These are phyloP conservation scores for Clostera curtula DNA, from an alignment of 2,888 invertebrate genomes.

Conservation along the genomic window DNA sequence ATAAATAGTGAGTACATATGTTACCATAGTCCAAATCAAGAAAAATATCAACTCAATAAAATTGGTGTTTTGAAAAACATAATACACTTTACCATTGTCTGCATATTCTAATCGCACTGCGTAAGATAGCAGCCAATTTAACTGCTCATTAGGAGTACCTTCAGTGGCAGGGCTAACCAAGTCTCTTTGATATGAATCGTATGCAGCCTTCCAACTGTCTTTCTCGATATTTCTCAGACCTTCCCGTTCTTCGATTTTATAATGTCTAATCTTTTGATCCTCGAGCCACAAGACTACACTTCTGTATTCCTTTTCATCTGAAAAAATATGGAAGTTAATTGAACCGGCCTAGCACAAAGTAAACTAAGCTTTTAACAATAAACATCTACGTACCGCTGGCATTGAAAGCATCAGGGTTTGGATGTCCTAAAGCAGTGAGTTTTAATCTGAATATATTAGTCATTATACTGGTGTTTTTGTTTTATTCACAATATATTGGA, in stretches of 20 bases:
- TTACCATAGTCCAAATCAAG: too few species aligned
- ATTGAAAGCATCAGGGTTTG: constrained; percentile 81
- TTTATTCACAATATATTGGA: constrained; percentile 1
- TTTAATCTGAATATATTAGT: constrained; percentile 84
- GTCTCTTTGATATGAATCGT: constrained; percentile 83
- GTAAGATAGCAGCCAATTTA: constrained; percentile 90
- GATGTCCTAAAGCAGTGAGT: constrained; percentile 85
- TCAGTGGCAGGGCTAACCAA: constrained; percentile 81
- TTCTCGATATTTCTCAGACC: constrained; percentile 80
- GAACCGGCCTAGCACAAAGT: not conserved
- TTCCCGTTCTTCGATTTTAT: constrained; percentile 87
- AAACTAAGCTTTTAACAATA: not conserved
- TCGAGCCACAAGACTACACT: constrained; percentile 93
- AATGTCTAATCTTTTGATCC: constrained; percentile 93
- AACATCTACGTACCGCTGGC: constrained; percentile 75
- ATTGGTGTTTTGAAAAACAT: too few species aligned
- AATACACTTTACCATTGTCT: constrained; percentile 87
- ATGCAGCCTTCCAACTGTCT: constrained; percentile 82
- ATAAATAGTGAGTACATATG: too few species aligned
- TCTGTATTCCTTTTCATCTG: constrained; percentile 87
- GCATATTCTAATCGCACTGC: constrained; percentile 89
- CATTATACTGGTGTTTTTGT: constrained; percentile 21
- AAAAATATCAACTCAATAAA: too few species aligned
- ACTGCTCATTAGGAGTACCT: constrained; percentile 77
- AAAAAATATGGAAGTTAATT: constrained; percentile 12